Evolutionary conservation across 2,888 invertebrate species (phyloP), one percentile per base, ranked within the genome.

Genomic region (Nesidiocoris tenuis): DNA sequence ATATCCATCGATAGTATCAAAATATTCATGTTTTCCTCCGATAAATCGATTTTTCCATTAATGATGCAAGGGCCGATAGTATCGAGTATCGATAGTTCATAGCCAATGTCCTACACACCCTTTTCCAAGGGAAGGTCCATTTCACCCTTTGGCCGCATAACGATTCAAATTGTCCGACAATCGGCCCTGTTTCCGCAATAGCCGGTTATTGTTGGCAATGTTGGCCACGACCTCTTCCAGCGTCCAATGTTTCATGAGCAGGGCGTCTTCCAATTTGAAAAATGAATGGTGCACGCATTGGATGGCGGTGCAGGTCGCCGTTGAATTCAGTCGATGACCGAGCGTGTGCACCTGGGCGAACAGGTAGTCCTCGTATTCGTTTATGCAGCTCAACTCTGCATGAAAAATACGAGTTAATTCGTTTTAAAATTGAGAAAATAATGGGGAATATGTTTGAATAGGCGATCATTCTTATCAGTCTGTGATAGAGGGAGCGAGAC

Each of bases 221-320:
- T 91, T 93, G 2, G 86, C 82, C 0, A 91, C 79, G 54, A 96
- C 87, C 80, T 90, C 85, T 75, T 90, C 85, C 56, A 95, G 81
- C 64, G 86, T 87, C 93, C 95, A 96, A 80, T 96, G 91, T 83
- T 95, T 93, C 56, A 89, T 85, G 19, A 98, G 84, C 18, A 98
- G 84, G 0, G 96, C 90, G 80, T 91, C 86, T 0, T 92, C 87
- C 1, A 92, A 81, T 1, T 87, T 86, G 82, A 98, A 98, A 81
- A 90, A 89, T 21, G 95, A 96, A 81, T 92, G 91, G 63, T 94
- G 87, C 17, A 94, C 87, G 82, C 96, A 93, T 78, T 93, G 90
- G 5, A 97, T 85, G 9, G 88, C 89, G 0, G 89, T 89, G 82
- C 95, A 94, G 79, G 92, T 89, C 0, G 98, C 97, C 0, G 89